Evolutionary conservation across 2,888 invertebrate genomes (phyloP), one percentile per base, ranked within the genome.

Genomic region (Dicroscelio sp.): DNA sequence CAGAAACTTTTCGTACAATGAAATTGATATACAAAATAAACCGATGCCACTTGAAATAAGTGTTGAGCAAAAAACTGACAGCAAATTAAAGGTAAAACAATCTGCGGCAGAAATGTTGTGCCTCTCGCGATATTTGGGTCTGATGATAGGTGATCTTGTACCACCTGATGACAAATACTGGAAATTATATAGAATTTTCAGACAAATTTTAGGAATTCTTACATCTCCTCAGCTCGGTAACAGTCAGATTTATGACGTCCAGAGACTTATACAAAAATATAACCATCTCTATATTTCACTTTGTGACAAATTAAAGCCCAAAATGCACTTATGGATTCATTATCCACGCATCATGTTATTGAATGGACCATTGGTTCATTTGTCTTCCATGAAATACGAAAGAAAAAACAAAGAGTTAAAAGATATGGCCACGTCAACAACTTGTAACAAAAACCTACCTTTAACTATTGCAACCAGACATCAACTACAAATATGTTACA

Each of bases 361-460:
- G 30, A 82, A 83, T 83, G 86, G 91, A 43, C 86, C 88, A 43
- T 52, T 86, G 12, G 35, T 85, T 38, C 80, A 87, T 80, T 86
- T 43, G 14, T 91, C 89, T 1, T 43, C 83, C 0, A 69, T 91
- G 69, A 90, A 63, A 73, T 87, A 27, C 38, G 85, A 90, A 80
- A 43, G 80, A 38, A 85, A 85, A 67, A 86, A 86, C n/a, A 30
- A 52, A 58, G 43, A 86, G 25, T 48, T 89, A 20, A 86, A 86
- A 73, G 78, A 82, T 35, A 43, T 78, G 43, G 69, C 75, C 38
- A 6, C 67, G 4, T 33, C 71, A 58, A 80, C 71, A 4, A 6
- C 27, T 30, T 78, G 14, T 17, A 33, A 27, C 5, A 25, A 33
- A 1, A 80, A 80, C 31, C 31, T 76, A 38, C 60, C 35, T 17